Evolutionary conservation across 1,140 invertebrate species (phyloP), one percentile per base, ranked within the genome.

Genomic region (Eriosoma lanigerum): DNA sequence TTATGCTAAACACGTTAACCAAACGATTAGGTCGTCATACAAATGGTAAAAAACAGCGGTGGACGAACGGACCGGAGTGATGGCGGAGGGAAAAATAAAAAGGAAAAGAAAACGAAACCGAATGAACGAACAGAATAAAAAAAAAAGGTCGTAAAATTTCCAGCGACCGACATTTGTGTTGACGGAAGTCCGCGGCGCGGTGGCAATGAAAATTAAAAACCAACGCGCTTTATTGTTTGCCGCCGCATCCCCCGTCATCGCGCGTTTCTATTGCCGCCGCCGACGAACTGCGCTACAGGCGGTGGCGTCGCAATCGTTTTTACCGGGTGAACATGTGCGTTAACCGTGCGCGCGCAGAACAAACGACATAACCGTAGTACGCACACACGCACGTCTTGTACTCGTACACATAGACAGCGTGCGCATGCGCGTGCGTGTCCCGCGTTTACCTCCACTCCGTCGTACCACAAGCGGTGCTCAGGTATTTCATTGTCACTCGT

Each of bases 401-500:
- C 13, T 3, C 6, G 8, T 26, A 29, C 58, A 24, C 24, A 5
- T 2, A 58, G 0, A 1, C 12, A 13, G 3, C 0, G 2, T 0
- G 29, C 26, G 26, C 38, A 38, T 66, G 64, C 64, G 64, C 64
- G 64, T 44, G 32, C 32, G 64, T n/a, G n/a, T n/a, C n/a, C 19
- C 64, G 32, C 32, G 64, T 66, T 66, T 38, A 15, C 64, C 32
- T 21, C 32, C 17, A 12, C 60, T 38, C 29, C 60, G 29, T 38
- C 32, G 2, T 12, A 64, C 60, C 17, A 15, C 32, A 38, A 38
- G 32, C 70, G 50, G 8, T 29, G 73, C 1, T 32, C 46, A 72
- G 75, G 54, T 78, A 78, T 78, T 76, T 78, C 75, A 78, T 78
- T 78, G 75, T 78, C 75, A 62, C 56, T 58, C 54, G 75, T 62